phyloP scores from a whole-genome alignment of 2,888 invertebrate genomes.

The Lathronympha strigana region DNA sequence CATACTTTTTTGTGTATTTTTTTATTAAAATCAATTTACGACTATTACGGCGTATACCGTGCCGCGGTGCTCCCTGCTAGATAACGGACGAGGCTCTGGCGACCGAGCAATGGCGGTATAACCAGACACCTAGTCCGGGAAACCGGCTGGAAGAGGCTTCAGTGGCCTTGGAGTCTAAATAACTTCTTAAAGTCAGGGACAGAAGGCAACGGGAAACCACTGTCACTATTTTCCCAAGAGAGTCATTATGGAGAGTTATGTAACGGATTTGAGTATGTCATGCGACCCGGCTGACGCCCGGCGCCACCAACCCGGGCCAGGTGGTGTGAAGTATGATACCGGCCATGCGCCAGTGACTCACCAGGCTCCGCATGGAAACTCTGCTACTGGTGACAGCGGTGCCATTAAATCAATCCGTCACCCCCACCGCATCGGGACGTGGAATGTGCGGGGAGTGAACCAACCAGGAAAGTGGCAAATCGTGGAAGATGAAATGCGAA shows the following conservation, averaged over 20 bases:
- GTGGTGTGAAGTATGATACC: background rate
- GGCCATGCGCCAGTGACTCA: constrained; percentile 10
- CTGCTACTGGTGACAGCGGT: constrained; percentile 2
- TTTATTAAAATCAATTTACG: too few species aligned
- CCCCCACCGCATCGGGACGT: background rate
- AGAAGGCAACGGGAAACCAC: too few species aligned
- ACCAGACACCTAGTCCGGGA: too few species aligned
- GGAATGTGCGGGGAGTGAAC: background rate
- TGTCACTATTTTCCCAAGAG: constrained; percentile 1
- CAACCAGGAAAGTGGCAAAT: background rate
- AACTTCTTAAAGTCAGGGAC: too few species aligned
- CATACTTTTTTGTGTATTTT: too few species aligned
- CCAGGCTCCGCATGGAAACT: constrained; percentile 14
- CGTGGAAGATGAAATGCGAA: constrained; percentile 20
- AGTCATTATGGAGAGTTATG: background rate
- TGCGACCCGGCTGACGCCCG: constrained; percentile 31
- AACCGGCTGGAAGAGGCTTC: too few species aligned
- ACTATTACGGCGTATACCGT: too few species aligned
- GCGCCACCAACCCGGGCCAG: constrained; percentile 22
- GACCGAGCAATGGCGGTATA: too few species aligned
- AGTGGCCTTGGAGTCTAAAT: too few species aligned
- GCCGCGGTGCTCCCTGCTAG: too few species aligned
- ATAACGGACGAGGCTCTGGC: too few species aligned
- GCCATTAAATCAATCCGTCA: background rate
- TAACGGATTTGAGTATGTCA: background rate